Evolutionary conservation across 1,140 invertebrate species (phyloP), one percentile per base, ranked within the genome.

Genomic region (Tetramorium simillimum): DNA sequence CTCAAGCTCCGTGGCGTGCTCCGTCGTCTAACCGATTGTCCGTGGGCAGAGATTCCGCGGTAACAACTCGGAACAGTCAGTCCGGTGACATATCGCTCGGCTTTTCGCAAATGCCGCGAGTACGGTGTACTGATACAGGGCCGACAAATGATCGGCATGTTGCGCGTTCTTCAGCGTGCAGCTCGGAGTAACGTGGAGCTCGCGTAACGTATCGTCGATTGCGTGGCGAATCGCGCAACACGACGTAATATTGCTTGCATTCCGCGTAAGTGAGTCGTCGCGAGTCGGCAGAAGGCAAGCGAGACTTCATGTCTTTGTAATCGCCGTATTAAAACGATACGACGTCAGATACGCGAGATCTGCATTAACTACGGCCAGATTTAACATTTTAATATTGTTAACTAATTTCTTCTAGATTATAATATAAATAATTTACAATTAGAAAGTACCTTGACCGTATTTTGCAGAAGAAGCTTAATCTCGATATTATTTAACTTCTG

Each of bases 71-170:
- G 70, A 33, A 49, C 65, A 18, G 16, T 7, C n/a, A 14, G 21
- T 33, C n/a, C 24, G 33, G 69, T 58, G 40, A 58, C 43, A 67
- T 4, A 46, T 60, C 33, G 56, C n/a, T 10, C 51, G 33, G 73
- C 77, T 73, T 76, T 86, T 88, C 82, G 75, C 67, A 24, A 88
- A 43, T 78, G 43, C 60, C 75, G 16, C n/a, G 14, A 86, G 14
- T 80, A 46, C 43, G 28, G 9, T 46, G 40, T 16, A 53, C 49
- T 81, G 78, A 81, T 81, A 24, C 28, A 82, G 75, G 58, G 7
- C 62, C 84, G 88, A 90, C 77, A 90, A 89, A 89, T 89, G 69
- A 86, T 63, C 62, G 63, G 40, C 18, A 53, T 72, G 78, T 89
- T 89, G 86, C 70, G 86, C 70, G 70, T 10, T 86, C 80, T 69